Evolutionary conservation across 2,113 vertebrate species (phyloP), one percentile per base, ranked within the genome.

Genomic region (Cromileptes altivelis): DNA sequence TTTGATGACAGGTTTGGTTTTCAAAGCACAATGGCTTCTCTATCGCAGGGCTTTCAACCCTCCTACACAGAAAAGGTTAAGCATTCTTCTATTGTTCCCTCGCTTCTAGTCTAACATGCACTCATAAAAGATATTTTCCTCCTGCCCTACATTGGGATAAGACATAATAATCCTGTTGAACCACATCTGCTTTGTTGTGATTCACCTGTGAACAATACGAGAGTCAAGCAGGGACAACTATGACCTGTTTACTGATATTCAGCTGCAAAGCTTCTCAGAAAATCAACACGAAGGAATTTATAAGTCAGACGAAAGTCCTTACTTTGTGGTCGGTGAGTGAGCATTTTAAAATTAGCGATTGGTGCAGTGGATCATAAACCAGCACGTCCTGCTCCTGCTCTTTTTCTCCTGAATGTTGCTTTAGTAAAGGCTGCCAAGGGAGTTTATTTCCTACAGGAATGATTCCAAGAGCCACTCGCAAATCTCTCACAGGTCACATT

Each of bases 21-120:
- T 87, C 49, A 65, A 70, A 75, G 55, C 42, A 84, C 79, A 82
- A 82, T 81, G 50, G 57, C 42, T 50, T 52, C 42, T 79, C 75
- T n/a, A 30, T 75, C 1, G 70, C 4, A 1, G 30, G 4, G 17
- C 42, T 40, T 70, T 77, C 42, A 78, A 58, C 57, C 23, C 55
- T 63, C 70, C 42, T 9, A 27, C 63, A 17, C 23, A 3, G 77
- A 82, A 80, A 80, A 87, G 85, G 80, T 87, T 81, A 79, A 6
- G n/a, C 80, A 78, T 82, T 88, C 63, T 75, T 85, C 85, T 57
- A 78, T 84, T 78, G 81, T 91, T 86, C 60, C 62, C 60, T 50
- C 40, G 3, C 47, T 60, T 69, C 70, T 67, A 45, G 50, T 47
- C 64, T n/a, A 77, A 65, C 70, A 75, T 49, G 17, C 23, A 30